These are phyloP conservation scores for Excalfactoria chinensis DNA, from an alignment of 2,113 vertebrate species.

Conservation along the genomic window DNA sequence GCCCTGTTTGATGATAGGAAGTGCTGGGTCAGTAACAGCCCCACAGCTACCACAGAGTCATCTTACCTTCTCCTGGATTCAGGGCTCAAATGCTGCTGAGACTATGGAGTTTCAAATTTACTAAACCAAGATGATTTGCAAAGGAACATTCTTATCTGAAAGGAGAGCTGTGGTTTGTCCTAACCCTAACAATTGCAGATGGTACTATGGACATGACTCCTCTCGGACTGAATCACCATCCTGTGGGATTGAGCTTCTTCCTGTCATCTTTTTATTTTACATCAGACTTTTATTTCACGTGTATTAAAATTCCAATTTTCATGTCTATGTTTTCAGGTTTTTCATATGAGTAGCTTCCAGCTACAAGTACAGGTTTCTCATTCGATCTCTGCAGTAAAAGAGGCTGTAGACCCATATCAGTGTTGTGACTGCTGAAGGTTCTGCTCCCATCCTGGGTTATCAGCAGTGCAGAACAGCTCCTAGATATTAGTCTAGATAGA, in stretches of 20 bases:
- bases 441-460: neutral
- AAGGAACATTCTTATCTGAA: neutral
- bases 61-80: neutral
- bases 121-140: neutral
- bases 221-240: neutral
- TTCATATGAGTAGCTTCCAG: neutral
- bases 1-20: neutral
- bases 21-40: neutral
- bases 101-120: neutral
- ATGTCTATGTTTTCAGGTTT: neutral
- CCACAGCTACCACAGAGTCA: neutral
- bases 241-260: neutral
- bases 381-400: neutral
- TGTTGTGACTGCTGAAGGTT: neutral
- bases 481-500: too few relatives aligned
- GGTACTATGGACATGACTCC: neutral
- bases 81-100: neutral
- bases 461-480: neutral
- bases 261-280: neutral
- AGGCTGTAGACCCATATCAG: neutral
- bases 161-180: neutral
- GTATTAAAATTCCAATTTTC: neutral
- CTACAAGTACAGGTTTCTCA: neutral
- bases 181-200: neutral
- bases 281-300: neutral